Evolutionary conservation across 2,797 vertebrate genomes (phyloP).

Genomic region (Sphaeramia orbicularis): DNA sequence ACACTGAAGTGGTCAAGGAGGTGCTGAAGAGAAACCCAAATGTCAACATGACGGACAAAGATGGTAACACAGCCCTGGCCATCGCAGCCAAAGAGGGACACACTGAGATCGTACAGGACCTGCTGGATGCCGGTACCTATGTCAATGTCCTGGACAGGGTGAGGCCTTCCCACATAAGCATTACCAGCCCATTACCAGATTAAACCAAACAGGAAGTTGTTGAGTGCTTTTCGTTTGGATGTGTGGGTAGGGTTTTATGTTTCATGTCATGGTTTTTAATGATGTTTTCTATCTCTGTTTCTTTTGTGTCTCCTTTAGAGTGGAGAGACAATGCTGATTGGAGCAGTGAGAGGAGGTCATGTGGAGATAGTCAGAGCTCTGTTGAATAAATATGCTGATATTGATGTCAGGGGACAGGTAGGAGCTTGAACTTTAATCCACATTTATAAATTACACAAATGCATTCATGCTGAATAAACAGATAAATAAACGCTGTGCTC

Average conservation of each 20-base stretch:
- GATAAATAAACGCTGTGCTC: background rate
- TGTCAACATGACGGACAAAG: conserved; percentile 97
- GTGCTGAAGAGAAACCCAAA: conserved; percentile 97
- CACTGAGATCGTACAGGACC: conserved; percentile 96
- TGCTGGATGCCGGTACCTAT: conserved; percentile 96
- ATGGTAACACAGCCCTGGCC: conserved; percentile 97
- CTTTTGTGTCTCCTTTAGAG: conserved; percentile 81
- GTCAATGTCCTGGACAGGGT: conserved; percentile 98
- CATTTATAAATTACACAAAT: conserved; percentile 15
- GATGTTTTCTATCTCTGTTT: conserved; percentile 13
- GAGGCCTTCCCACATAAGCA: conserved; percentile 37
- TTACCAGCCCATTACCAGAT: background rate
- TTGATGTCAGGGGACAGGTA: conserved; percentile 97
- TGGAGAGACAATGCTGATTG: conserved; percentile 97
- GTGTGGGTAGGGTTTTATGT: background rate
- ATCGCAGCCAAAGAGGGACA: conserved; percentile 97
- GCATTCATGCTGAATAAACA: conserved; percentile 12
- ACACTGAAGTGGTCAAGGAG: conserved; percentile 94
- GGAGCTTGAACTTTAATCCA: conserved; percentile 25
- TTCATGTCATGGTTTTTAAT: background rate
- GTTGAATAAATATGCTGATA: conserved; percentile 98
- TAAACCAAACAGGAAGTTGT: background rate
- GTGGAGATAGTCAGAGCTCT: conserved; percentile 97
- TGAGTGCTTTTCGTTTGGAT: background rate
- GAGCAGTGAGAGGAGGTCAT: conserved; percentile 96